Evolutionary conservation across 1,140 invertebrate species (phyloP), one percentile per base, ranked within the genome.

Genomic region (Gonioctena quinquepunctata): DNA sequence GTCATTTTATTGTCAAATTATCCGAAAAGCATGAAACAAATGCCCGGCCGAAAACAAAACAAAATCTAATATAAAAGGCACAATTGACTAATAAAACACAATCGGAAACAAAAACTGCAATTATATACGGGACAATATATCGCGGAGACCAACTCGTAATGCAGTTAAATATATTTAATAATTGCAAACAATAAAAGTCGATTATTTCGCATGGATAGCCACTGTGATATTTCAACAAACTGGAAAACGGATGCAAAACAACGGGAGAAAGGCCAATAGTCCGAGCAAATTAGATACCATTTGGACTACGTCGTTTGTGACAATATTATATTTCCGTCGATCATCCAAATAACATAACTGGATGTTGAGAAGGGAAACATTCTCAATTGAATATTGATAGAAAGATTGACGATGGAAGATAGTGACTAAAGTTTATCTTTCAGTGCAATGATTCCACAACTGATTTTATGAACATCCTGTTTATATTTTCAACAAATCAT

Each of bases 91-190:
- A 79, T 79, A 79, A 79, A 79, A 77, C 76, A 79, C 77, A 77
- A 77, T 77, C 71, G 75, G 64, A 75, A 74, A 76, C 77, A 79
- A 77, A 79, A 77, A 79, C 72, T 77, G 77, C 76, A 77, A 77
- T 79, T 79, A 79, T 77, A 77, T 71, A 74, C 73, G 77, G 74
- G 76, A 79, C 77, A 79, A 79, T 79, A 77, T 73, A 77, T 79
- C 71, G 74, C 66, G 19, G 49, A 67, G 72, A 69, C 68, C 73
- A 72, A 52, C 71, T 22, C 54, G 67, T 77, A 79, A 79, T 77
- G 68, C 73, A 77, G 78, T 79, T 79, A 79, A 79, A 79, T 79
- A 79, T 78, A 78, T 79, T 42, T 78, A 79, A 79, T 79, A 79
- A 79, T 79, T 79, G 73, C 74, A 72, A 79, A 79, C 78, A 79